Evolutionary conservation across 2,113 vertebrate genomes (phyloP).

Genomic region (Synchiropus splendidus): DNA sequence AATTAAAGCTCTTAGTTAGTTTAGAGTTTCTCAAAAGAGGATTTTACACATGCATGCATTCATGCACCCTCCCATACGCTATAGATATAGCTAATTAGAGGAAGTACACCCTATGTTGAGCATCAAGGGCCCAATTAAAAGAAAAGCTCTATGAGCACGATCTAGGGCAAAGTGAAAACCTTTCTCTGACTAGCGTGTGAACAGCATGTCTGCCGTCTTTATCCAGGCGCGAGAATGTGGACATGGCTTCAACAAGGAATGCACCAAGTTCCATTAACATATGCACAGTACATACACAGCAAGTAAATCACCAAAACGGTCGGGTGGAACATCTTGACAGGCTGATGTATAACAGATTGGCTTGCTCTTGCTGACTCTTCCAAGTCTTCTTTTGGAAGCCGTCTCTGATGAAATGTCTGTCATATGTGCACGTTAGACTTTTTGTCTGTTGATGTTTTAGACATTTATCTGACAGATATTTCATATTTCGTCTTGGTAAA

Average conservation of each 20-base stretch:
- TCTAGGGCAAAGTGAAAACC: slow-evolving; percentile 41
- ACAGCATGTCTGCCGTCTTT: slow-evolving; percentile 35
- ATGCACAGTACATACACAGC: slow-evolving; percentile 30
- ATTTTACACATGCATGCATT: slow-evolving; percentile 68
- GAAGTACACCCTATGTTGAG: slow-evolving; percentile 64
- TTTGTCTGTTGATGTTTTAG: slow-evolving; percentile 37
- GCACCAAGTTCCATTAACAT: slow-evolving; percentile 42
- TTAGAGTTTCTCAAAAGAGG: slow-evolving; percentile 65
- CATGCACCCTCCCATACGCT: slow-evolving; percentile 59
- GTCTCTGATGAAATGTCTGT: slow-evolving; percentile 23
- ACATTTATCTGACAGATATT: not conserved
- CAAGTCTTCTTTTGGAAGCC: slow-evolving; percentile 34
- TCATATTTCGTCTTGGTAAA: no score
- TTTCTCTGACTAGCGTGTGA: slow-evolving; percentile 34
- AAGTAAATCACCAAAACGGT: slow-evolving; percentile 40
- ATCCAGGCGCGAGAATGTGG: slow-evolving; percentile 43
- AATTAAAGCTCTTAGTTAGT: slow-evolving; percentile 69
- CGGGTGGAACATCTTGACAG: slow-evolving; percentile 40
- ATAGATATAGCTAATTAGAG: slow-evolving; percentile 68
- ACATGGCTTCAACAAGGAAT: slow-evolving; percentile 31
- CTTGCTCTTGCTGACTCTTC: slow-evolving; percentile 30
- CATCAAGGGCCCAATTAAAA: slow-evolving; percentile 64
- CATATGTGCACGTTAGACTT: slow-evolving; percentile 18
- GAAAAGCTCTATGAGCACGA: slow-evolving; percentile 36
- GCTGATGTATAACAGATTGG: slow-evolving; percentile 45